Base-by-base conservation (phyloP, 2,888 invertebrate genomes). In the Drosophila nr. fundita region DNA sequence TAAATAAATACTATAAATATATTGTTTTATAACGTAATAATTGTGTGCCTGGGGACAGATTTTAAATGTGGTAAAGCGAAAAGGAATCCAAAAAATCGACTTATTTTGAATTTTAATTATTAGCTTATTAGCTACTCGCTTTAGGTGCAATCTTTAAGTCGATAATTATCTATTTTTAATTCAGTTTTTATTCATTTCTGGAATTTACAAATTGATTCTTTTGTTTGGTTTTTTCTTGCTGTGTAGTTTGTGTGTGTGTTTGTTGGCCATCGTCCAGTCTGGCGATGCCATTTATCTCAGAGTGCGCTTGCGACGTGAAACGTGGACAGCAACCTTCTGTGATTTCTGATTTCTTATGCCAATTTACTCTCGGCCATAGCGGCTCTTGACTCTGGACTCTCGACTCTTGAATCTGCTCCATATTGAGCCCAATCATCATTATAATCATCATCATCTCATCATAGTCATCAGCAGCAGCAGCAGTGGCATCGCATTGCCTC, bases 271-370 rank as follows among this genome's bases (percentile, higher is more conserved):
- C 50, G 74, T 69, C 65, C 65, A 63, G 67, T 67, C 69, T 66
- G 53, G 55, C 4, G 77, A 49, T 69, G 87, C 87, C 85, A 90
- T 89, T 89, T 90, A 87, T 90, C 90, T 90, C 76, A 53, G 62
- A 72, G 73, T 71, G 58, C 63, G 57, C 67, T 58, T 66, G 60
- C 60, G 45, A 54, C 21, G 58, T 75, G 79, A 55, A 68, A 73
- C 68, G 76, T 76, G 68, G 80, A 79, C 77, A 70, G 90, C 73
- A 80, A 85, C 83, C 79, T 88, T 86, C 89, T 91, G 91, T 88
- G 90, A 91, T 90, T 90, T 87, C 90, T 91, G 91, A 91, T 90
- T 87, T 87, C 90, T 87, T 87, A 90, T 91, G 90, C 87, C 87
- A 91, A 87, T 87, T 87, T 91, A 90, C 83, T 82, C 68, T 68